Evolutionary conservation across 2,888 invertebrate genomes (phyloP), one percentile per base, ranked within the genome.

Genomic region (Emmelina monodactyla): DNA sequence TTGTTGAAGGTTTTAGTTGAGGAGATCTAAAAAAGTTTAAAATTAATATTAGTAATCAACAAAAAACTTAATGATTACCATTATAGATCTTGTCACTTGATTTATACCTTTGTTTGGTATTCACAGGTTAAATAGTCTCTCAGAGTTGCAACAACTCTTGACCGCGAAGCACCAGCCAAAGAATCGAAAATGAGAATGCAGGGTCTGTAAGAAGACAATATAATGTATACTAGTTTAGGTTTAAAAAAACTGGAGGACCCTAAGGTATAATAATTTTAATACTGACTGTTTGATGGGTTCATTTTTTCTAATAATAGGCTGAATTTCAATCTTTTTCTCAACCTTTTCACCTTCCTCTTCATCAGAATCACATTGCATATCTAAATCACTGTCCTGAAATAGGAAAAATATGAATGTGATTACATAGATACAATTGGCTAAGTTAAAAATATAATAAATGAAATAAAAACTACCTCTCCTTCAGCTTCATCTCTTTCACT

Each of bases 111-210:
- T 1, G 87, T 85, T 58, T 88, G 85, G 64, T 91, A 88, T 81
- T 94, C 94, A 58, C 92, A 89, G 35, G 91, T 91, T 36, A 95
- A 82, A 70, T 94, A 97, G 63, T 97, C 97, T 43, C 97, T 83
- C 38, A 97, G 76, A 0, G 94, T 96, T 7, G 92, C 91, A 12
- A 94, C 92, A 12, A 96, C 93, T 40, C 92, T 83, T 22, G 88
- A 86, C 53, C 95, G 83, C 29, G 89, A 88, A 2, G 90, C 88
- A 6, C 91, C 89, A 45, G 90, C 88, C 52, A 98, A 72, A 0
- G 97, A 98, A 73, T 98, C 97, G 67, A 97, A 97, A 57, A 98
- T 92, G 40, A 98, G 76, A 55, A 98, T 94, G 62, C 95, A 92
- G 0, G 97, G 94, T 53, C 92, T 92, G 78, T 42, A 86, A 85